Evolutionary conservation across 2,113 vertebrate species (phyloP).

Genomic region (Antennarius striatus): DNA sequence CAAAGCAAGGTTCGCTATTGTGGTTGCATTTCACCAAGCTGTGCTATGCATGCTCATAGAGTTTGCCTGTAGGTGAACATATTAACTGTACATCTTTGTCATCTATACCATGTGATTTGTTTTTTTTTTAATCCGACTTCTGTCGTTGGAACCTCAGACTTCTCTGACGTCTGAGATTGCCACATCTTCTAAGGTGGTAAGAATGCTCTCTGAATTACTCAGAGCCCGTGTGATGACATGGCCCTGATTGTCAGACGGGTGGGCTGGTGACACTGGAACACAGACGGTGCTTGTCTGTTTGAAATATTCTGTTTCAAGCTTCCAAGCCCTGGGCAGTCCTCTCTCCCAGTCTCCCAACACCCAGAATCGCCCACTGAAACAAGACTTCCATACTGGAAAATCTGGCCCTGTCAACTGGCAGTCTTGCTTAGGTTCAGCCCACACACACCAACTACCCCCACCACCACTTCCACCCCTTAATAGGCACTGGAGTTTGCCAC

Average conservation of each 20-base stretch:
- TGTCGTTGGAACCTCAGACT: constrained; percentile 35
- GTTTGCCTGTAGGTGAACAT: constrained; percentile 40
- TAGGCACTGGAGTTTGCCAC: constrained; percentile 74
- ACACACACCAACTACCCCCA: constrained; percentile 58
- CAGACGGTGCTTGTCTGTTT: constrained; percentile 83
- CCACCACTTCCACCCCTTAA: constrained; percentile 60
- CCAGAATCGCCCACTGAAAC: constrained; percentile 76
- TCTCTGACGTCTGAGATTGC: constrained; percentile 72
- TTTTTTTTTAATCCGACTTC: constrained; percentile 17
- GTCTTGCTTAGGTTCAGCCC: constrained; percentile 76
- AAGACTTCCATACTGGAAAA: constrained; percentile 78
- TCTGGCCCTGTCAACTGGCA: constrained; percentile 78
- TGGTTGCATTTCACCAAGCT: constrained; percentile 37
- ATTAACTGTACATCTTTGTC: constrained; percentile 8
- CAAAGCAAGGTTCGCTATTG: constrained; percentile 36
- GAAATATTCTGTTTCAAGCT: constrained; percentile 79
- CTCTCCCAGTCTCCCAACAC: constrained; percentile 76
- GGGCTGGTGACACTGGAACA: constrained; percentile 82
- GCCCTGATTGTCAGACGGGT: constrained; percentile 83
- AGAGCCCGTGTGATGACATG: constrained; percentile 71
- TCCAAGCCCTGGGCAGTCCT: constrained; percentile 78
- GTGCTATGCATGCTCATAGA: constrained; percentile 31
- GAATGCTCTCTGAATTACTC: constrained; percentile 76
- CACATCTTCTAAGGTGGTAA: constrained; percentile 69
- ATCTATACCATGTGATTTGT: constrained; percentile 10